phyloP scores from a whole-genome alignment of 2,888 invertebrate genomes.

The Eubasilissa splendida region DNA sequence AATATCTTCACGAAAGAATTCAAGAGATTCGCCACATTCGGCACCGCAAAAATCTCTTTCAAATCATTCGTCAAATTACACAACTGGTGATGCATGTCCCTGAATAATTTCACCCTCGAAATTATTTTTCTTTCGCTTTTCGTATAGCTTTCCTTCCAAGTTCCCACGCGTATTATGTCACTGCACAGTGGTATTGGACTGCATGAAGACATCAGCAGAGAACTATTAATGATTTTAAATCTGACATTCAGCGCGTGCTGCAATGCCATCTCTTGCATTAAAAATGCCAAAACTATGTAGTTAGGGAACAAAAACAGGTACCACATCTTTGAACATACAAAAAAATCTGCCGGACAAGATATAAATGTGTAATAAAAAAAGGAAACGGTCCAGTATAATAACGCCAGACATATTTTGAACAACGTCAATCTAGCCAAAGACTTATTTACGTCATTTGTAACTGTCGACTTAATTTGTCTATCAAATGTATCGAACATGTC shows the following conservation, averaged over 20 bases:
- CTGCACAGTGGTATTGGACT: neutral
- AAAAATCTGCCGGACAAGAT: too few species aligned
- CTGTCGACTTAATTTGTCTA: too few species aligned
- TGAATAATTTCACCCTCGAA: neutral
- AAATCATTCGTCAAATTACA: neutral
- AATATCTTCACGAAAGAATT: slow-evolving; percentile 3
- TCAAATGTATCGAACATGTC: too few species aligned
- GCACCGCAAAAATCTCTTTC: neutral
- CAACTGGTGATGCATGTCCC: neutral
- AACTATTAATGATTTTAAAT: neutral
- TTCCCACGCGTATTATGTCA: too few species aligned
- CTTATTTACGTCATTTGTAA: too few species aligned
- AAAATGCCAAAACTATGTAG: neutral
- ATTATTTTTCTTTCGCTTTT: neutral
- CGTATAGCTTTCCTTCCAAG: too few species aligned
- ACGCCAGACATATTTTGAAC: too few species aligned
- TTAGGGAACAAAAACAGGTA: too few species aligned
- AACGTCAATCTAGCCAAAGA: too few species aligned
- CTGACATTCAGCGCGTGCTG: neutral
- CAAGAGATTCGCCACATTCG: neutral
- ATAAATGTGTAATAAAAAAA: too few species aligned
- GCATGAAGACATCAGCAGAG: neutral
- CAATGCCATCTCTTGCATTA: neutral
- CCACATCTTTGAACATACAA: too few species aligned
- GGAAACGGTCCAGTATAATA: too few species aligned